Evolutionary conservation across 35 echinoderm and acorn worm genomes (phyloP), one percentile per base, ranked within the genome.

Genomic region (Strongylocentrotus purpuratus): DNA sequence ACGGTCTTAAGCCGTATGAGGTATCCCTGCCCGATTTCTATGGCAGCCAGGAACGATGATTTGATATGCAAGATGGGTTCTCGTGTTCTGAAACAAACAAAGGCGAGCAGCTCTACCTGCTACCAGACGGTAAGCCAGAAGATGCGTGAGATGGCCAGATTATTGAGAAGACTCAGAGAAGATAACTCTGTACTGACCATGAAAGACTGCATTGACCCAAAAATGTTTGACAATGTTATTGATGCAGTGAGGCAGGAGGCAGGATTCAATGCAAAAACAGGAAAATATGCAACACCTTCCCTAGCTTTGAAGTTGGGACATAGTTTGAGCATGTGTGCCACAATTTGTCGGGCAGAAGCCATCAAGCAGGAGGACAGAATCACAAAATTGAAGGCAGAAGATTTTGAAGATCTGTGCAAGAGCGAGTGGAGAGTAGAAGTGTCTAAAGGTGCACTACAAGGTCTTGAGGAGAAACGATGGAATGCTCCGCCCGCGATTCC

Each of bases 131-230:
- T 97, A 12, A 97, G 92, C 47, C 92, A 94, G 46, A 97, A 97
- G 92, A 97, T 97, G 96, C 95, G 95, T 28, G 94, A 97, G 48
- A 28, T 95, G 59, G 89, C 88, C n/a, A 85, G 96, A 10, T 71
- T 97, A 20, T 45, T 97, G 90, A 10, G 22, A 33, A 88, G 22
- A 47, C n/a, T 97, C 1, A 97, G 71, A 46, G 48, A 50, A 50
- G 48, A 50, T 50, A 50, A 50, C n/a, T n/a, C n/a, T n/a, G n/a
- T n/a, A n/a, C n/a, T n/a, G n/a, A n/a, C n/a, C n/a, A n/a, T 86
- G 47, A 11, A 92, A 31, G 31, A n/a, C 25, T 91, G 46, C 90
- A 92, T 96, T 46, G 32, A 60, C 9, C 94, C 97, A 18, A 61
- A 93, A 47, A 93, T 92, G 31, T 96, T 97, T 94, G 59, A 33